These are phyloP conservation scores for Paramormyrops kingsleyae DNA, from an alignment of 2,113 vertebrate genomes.

Conservation along the genomic window DNA sequence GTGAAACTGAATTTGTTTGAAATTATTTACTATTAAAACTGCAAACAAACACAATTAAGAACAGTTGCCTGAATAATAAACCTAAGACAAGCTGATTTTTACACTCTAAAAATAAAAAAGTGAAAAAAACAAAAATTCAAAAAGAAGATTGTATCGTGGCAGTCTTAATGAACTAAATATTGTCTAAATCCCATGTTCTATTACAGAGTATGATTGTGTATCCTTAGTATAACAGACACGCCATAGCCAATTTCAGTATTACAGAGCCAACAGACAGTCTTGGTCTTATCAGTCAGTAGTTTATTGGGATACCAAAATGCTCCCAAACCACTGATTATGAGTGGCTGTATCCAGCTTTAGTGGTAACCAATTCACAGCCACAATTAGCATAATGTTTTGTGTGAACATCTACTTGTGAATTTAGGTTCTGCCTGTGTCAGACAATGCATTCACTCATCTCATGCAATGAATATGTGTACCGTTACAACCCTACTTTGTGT, in stretches of 20 bases:
- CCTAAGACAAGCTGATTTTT: neutral
- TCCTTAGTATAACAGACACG: neutral
- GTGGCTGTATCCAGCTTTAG: neutral
- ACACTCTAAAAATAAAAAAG: neutral
- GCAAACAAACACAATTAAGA: neutral
- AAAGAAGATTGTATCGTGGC: neutral
- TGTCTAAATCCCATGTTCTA: neutral
- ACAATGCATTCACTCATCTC: neutral
- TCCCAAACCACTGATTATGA: neutral
- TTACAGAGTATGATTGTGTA: neutral
- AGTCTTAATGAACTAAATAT: neutral
- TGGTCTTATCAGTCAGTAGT: neutral
- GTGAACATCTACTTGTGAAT: neutral
- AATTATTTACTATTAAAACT: neutral
- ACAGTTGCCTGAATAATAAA: neutral
- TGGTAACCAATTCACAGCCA: neutral
- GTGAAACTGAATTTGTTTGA: neutral
- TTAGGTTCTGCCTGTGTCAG: neutral
- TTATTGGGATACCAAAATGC: neutral
- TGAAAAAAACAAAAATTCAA: neutral
- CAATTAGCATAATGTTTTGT: neutral
- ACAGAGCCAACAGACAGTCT: neutral
- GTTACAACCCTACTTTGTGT: neutral
- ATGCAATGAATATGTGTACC: neutral
- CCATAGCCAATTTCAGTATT: neutral